phyloP scores from a whole-genome alignment of 2,888 invertebrate species.

The Teleogryllus oceanicus region DNA sequence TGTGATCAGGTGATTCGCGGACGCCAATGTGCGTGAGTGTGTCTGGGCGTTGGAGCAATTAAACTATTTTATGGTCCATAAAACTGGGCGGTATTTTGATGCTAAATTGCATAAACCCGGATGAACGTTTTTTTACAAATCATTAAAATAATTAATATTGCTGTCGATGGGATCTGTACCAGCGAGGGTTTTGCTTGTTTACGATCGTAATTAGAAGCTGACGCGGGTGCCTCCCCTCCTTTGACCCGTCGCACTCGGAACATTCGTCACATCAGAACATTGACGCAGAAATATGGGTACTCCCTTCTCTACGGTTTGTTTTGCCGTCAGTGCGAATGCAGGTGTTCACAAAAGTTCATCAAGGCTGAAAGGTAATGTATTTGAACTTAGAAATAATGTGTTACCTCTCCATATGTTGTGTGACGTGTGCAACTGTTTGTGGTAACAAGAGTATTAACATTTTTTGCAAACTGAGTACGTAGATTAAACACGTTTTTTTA shows the following conservation, averaged over 20 bases:
- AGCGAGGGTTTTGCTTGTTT: neutral
- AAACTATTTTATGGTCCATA: neutral
- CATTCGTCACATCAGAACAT: too few species aligned
- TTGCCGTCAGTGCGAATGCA: too few species aligned
- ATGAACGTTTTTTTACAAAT: neutral
- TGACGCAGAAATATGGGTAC: too few species aligned
- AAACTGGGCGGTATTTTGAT: neutral
- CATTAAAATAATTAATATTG: neutral
- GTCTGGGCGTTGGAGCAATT: neutral
- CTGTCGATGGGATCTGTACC: neutral
- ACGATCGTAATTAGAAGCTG: neutral
- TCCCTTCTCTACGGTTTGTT: too few species aligned
- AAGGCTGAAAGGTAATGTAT: too few species aligned
- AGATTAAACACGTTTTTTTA: too few species aligned
- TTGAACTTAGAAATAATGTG: too few species aligned
- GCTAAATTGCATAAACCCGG: neutral
- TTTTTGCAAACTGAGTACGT: too few species aligned
- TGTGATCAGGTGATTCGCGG: neutral
- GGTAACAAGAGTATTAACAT: too few species aligned
- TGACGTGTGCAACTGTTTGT: too few species aligned
- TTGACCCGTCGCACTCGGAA: neutral
- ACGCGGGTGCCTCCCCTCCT: neutral
- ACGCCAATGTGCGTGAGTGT: neutral
- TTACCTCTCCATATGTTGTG: too few species aligned
- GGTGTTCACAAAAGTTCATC: too few species aligned